Evolutionary conservation across 2,888 invertebrate genomes (phyloP).

Genomic region (Cheilosia impressa): DNA sequence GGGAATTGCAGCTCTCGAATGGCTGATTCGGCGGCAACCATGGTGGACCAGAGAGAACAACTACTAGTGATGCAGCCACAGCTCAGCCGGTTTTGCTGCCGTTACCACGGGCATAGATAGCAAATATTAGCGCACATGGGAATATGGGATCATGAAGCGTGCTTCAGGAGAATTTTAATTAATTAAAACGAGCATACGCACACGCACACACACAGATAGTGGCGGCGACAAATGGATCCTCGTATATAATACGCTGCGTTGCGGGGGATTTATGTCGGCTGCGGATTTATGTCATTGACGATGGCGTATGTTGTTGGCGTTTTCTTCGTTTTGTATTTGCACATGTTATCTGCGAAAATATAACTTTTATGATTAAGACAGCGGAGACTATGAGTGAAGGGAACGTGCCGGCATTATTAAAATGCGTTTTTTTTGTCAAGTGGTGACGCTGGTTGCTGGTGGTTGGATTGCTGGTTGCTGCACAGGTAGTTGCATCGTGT

Average conservation of each 20-base stretch:
- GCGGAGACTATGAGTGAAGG: too few relatives aligned
- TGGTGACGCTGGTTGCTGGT: too few relatives aligned
- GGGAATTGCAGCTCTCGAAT: slow-evolving; percentile 40
- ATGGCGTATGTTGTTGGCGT: slow-evolving; percentile 11
- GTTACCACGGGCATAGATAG: slow-evolving; percentile 12
- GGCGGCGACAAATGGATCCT: slow-evolving; percentile 16
- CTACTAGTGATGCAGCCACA: slow-evolving; percentile 14
- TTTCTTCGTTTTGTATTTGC: too few relatives aligned
- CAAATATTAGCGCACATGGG: slow-evolving; percentile 30
- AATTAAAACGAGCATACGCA: slow-evolving; percentile 30
- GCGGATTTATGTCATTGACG: slow-evolving; percentile 30
- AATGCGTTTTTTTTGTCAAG: too few relatives aligned
- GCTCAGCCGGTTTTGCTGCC: background rate
- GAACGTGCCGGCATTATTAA: too few relatives aligned
- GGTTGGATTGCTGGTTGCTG: too few relatives aligned
- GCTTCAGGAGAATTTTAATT: slow-evolving; percentile 45
- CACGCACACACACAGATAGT: background rate
- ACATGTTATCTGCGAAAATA: too few relatives aligned
- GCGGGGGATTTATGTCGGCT: slow-evolving; percentile 30
- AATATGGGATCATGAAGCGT: slow-evolving; percentile 30
- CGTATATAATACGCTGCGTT: slow-evolving; percentile 1
- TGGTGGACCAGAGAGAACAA: slow-evolving; percentile 13
- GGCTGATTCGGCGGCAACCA: slow-evolving; percentile 22
- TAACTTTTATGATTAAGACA: too few relatives aligned
- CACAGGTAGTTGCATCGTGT: too few relatives aligned